Evolutionary conservation across 2,113 vertebrate species (phyloP).

Genomic region (Solea senegalensis): DNA sequence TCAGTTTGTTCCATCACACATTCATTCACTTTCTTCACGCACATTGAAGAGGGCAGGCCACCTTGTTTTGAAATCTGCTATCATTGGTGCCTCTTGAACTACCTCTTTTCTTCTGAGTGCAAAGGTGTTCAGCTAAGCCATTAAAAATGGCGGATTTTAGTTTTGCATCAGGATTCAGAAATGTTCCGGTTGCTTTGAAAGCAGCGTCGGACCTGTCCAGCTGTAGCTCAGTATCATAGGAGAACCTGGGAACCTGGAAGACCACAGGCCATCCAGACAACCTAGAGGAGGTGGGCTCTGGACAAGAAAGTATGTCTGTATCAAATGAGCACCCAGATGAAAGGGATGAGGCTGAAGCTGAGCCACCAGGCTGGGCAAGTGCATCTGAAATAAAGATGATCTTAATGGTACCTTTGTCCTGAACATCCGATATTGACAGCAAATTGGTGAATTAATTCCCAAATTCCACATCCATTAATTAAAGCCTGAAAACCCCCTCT

Average conservation of each 20-base stretch:
- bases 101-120: conserved; percentile 17
- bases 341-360: not conserved
- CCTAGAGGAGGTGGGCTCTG: conserved; percentile 3
- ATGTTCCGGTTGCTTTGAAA: conserved; percentile 5
- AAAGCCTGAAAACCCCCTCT: no score
- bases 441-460: no score
- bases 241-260: not conserved
- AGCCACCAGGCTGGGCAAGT: not conserved
- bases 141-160: conserved; percentile 13
- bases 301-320: conserved; percentile 9
- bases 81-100: conserved; percentile 5
- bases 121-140: conserved; percentile 27
- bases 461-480: conserved; percentile 12
- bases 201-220: conserved; percentile 17
- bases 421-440: no score
- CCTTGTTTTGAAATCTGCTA: conserved; percentile 17
- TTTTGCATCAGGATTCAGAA: conserved; percentile 3
- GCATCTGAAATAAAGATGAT: not conserved
- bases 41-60: not conserved
- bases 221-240: conserved; percentile 25
- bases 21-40: no score
- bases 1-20: no score
- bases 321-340: not conserved
- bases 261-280: conserved; percentile 3
- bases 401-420: conserved; percentile 5